Conservation (phyloP, 2,113 vertebrate genomes). For the Vulpes lagopus region DNA sequence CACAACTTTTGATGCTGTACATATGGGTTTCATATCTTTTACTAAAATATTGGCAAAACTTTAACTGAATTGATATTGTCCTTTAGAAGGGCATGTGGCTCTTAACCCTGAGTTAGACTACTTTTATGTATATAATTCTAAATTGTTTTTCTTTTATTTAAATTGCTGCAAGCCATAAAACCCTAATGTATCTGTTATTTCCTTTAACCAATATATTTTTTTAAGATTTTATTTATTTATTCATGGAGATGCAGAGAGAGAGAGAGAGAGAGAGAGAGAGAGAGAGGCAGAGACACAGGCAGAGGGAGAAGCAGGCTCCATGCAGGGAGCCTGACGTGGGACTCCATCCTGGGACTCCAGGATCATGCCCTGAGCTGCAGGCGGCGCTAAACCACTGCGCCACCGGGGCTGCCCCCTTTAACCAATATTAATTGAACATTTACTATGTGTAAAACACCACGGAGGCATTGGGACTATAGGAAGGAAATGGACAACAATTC, state of each 20-base stretch:
- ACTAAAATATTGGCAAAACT: background rate
- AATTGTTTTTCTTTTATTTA: background rate
- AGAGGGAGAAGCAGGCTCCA: too few species aligned
- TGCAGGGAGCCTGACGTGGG: too few species aligned
- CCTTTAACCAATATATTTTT: background rate
- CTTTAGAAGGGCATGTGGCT: background rate
- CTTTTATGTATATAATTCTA: background rate
- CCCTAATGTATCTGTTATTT: background rate
- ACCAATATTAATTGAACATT: background rate
- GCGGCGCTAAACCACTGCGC: too few species aligned
- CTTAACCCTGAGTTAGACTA: background rate
- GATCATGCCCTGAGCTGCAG: too few species aligned
- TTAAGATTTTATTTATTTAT: too few species aligned
- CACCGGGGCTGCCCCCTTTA: background rate
- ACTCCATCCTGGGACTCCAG: too few species aligned
- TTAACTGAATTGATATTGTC: background rate
- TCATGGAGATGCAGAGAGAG: too few species aligned
- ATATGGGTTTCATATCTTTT: background rate
- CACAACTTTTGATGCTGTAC: background rate
- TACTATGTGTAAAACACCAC: background rate
- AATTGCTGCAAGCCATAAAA: background rate
- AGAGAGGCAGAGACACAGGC: too few species aligned
- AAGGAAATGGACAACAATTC: background rate
- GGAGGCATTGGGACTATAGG: background rate
- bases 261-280: too few species aligned